Evolutionary conservation across 2,797 vertebrate species (phyloP).

Genomic region (Tadarida brasiliensis): DNA sequence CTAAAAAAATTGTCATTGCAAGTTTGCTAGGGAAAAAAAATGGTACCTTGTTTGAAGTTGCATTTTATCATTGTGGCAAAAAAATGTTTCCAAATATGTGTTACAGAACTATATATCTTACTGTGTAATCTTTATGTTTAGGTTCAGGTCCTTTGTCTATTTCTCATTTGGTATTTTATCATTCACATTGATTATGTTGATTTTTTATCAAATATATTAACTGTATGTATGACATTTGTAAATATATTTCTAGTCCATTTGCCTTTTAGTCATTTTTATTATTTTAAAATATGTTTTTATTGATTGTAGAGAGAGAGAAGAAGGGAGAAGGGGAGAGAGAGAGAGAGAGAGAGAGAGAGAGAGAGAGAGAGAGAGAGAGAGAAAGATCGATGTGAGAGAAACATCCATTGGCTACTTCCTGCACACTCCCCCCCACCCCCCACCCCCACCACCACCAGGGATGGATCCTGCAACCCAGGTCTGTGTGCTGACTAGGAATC

Average conservation of each 20-base stretch:
- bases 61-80: not conserved
- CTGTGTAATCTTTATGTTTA: not conserved
- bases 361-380: too few species aligned
- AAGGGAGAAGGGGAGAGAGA: too few species aligned
- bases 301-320: too few species aligned
- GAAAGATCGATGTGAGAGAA: too few species aligned
- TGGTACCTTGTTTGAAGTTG: not conserved
- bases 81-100: not conserved
- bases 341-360: too few species aligned
- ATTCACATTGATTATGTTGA: slow-evolving; percentile 40
- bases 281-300: too few species aligned
- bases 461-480: too few species aligned
- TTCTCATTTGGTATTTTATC: not conserved
- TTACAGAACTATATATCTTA: not conserved
- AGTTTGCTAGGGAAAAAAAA: not conserved
- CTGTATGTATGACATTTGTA: slow-evolving; percentile 11
- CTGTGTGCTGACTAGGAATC: too few species aligned
- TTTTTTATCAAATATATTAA: slow-evolving; percentile 10
- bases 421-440: too few species aligned
- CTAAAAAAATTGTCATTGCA: not conserved
- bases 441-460: too few species aligned
- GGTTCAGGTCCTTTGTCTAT: not conserved
- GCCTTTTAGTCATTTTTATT: too few species aligned
- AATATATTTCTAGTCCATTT: not conserved
- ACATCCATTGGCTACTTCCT: too few species aligned